Percentiles rank a stretch among this genome's conserved stretches.
Evolutionary conservation across 2,797 vertebrate genomes (phyloP).

Genomic region (Emys orbicularis): DNA sequence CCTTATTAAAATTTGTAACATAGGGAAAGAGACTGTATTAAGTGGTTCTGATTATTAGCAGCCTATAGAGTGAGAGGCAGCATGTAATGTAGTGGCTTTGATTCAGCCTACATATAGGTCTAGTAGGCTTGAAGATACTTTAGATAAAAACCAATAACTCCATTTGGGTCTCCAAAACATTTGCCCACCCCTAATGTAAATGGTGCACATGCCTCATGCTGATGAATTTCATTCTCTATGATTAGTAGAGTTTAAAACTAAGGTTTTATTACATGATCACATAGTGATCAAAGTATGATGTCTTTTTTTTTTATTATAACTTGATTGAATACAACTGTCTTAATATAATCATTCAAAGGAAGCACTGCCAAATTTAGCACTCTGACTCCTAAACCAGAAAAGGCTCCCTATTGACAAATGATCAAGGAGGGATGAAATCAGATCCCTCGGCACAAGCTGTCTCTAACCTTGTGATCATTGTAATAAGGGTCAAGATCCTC

Average conservation of each 20-base stretch:
- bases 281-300: background rate
- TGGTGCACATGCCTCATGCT: background rate
- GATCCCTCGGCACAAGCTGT: background rate
- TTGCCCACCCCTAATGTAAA: background rate
- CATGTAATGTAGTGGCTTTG: background rate
- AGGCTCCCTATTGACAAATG: background rate
- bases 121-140: background rate
- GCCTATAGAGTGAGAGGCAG: background rate
- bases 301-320: background rate
- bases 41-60: background rate
- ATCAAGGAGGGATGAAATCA: background rate
- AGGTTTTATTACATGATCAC: background rate
- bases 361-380: background rate
- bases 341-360: background rate
- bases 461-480: conserved; percentile 88
- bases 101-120: background rate
- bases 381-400: background rate
- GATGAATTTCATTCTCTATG: background rate
- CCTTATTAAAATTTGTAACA: background rate
- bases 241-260: background rate
- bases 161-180: background rate
- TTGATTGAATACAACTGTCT: background rate
- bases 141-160: background rate
- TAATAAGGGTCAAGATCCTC: conserved; percentile 96
- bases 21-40: background rate